Evolutionary conservation across 2,797 vertebrate genomes (phyloP).

Genomic region (Catharus ustulatus): DNA sequence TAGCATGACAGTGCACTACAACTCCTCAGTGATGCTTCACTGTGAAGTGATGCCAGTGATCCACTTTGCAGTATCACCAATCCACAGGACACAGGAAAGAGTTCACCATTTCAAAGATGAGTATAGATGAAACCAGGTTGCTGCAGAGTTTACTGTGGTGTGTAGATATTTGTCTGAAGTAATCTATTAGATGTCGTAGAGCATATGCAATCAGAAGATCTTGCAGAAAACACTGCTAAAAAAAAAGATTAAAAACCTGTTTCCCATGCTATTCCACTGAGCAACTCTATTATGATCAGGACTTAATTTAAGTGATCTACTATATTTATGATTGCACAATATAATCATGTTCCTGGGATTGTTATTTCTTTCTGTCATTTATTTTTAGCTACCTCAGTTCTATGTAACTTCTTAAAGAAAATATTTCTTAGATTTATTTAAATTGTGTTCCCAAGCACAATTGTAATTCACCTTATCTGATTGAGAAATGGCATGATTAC

Average conservation of each 20-base stretch:
- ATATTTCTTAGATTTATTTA: neutral
- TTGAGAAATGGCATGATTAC: neutral
- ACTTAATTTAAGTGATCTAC: neutral
- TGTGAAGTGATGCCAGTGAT: neutral
- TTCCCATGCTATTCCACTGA: neutral
- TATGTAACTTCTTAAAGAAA: neutral
- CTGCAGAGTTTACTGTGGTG: neutral
- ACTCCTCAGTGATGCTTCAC: neutral
- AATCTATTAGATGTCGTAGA: neutral
- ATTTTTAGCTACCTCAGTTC: slow-evolving; percentile 16
- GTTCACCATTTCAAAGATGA: neutral
- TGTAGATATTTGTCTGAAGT: neutral
- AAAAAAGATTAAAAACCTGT: neutral
- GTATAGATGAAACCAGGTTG: neutral
- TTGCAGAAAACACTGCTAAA: neutral
- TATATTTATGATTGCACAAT: neutral
- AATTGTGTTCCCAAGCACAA: neutral
- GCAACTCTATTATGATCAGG: neutral
- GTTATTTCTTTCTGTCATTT: neutral
- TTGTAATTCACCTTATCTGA: neutral
- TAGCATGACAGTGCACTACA: neutral
- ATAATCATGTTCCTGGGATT: neutral
- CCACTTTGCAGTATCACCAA: neutral
- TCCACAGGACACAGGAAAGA: neutral
- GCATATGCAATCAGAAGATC: neutral